phyloP scores from a whole-genome alignment of 1,140 invertebrate genomes.

The Bradysia coprophila region DNA sequence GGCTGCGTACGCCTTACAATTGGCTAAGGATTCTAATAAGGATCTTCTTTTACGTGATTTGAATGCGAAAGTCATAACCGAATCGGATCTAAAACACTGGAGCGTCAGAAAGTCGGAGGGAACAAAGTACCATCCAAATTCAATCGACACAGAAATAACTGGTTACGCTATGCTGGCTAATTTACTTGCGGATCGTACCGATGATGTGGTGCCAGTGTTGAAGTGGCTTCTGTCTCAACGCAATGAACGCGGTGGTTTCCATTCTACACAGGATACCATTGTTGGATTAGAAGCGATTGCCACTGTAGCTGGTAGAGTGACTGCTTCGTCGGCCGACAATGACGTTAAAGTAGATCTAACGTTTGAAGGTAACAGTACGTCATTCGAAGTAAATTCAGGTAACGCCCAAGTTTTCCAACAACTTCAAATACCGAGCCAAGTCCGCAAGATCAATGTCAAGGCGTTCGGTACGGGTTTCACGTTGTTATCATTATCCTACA shows the following conservation, averaged over 20 bases:
- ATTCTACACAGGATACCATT: conserved; percentile 50
- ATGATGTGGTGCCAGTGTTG: conserved; percentile 33
- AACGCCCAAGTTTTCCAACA: not conserved
- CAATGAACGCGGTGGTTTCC: conserved; percentile 59
- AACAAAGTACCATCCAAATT: not conserved
- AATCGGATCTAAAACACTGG: conserved; percentile 1
- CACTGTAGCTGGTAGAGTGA: conserved; percentile 10
- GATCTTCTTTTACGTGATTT: conserved; percentile 10
- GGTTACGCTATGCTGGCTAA: conserved; percentile 49
- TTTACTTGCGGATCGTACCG: conserved; percentile 33
- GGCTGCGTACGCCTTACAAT: conserved; percentile 54
- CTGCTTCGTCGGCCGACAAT: conserved; percentile 9
- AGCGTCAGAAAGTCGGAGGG: not conserved
- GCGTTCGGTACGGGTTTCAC: conserved; percentile 57
- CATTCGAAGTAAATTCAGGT: conserved; percentile 11
- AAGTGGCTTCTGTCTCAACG: conserved; percentile 55
- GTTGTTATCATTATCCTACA: conserved; percentile 58
- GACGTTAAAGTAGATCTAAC: conserved; percentile 17
- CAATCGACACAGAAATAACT: conserved; percentile 51
- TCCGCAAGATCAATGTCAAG: conserved; percentile 30
- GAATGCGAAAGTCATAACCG: conserved; percentile 10
- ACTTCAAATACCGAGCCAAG: conserved; percentile 9
- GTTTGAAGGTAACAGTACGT: conserved; percentile 12
- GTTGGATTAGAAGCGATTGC: conserved; percentile 43
- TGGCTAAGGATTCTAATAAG: conserved; percentile 39